Conservation (phyloP, 2,888 invertebrate species). For the Nematopogon swammerdamellus region DNA sequence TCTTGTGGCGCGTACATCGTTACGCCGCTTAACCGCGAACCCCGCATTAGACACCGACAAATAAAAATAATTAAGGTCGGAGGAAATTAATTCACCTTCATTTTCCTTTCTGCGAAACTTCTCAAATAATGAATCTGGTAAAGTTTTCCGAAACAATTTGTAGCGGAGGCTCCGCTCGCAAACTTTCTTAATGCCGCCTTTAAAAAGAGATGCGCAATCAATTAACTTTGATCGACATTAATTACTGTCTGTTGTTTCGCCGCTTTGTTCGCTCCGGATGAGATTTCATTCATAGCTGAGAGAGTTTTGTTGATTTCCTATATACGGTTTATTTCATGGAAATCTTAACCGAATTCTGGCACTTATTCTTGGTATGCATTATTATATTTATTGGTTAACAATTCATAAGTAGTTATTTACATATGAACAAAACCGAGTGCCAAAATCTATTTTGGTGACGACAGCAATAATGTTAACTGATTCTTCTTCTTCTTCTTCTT, state of each 20-base stretch:
- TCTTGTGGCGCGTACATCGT: too few species aligned
- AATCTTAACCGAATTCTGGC: too few species aligned
- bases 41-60: not conserved
- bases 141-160: not conserved
- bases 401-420: too few species aligned
- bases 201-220: slow-evolving; percentile 4
- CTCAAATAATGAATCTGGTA: not conserved
- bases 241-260: slow-evolving; percentile 1
- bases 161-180: not conserved
- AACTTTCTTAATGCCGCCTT: not conserved
- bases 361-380: too few species aligned
- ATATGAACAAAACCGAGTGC: too few species aligned
- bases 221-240: slow-evolving; percentile 5
- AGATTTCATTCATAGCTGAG: too few species aligned
- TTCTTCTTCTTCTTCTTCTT: too few species aligned
- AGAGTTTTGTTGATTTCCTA: too few species aligned
- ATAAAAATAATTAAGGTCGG: not conserved
- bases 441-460: too few species aligned
- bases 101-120: not conserved
- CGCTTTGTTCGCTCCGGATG: not conserved
- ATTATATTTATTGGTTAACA: too few species aligned
- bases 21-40: not conserved
- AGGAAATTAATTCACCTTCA: not conserved
- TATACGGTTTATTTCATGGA: too few species aligned
- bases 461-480: too few species aligned